Evolutionary conservation across 1,140 invertebrate species (phyloP).

Genomic region (Drosophila sp.): DNA sequence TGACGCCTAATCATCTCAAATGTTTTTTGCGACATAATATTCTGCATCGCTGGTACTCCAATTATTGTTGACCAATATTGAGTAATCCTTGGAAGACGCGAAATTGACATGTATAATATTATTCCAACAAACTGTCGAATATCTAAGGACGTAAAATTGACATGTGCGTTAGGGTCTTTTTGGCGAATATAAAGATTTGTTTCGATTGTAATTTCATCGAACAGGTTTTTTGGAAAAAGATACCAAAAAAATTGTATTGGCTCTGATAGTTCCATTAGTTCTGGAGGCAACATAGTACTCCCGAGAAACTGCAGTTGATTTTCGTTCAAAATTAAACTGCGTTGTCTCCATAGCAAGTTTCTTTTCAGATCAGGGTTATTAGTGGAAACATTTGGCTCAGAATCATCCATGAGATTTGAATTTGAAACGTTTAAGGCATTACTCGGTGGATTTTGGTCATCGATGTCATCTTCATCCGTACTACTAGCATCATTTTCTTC

Average conservation of each 20-base stretch:
- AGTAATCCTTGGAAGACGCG: constrained; percentile 15
- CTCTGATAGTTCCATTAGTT: constrained; percentile 12
- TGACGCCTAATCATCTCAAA: constrained; percentile 23
- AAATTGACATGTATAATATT: constrained; percentile 18
- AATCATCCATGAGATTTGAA: constrained; percentile 1
- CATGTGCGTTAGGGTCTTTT: constrained; percentile 18
- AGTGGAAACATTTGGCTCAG: constrained; percentile 1
- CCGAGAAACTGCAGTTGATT: constrained; percentile 14
- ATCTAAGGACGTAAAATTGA: constrained; percentile 24
- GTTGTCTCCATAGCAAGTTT: constrained; percentile 22
- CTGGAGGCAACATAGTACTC: constrained; percentile 23
- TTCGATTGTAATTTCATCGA: constrained; percentile 26
- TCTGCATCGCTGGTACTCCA: constrained; percentile 23
- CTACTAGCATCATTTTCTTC: constrained; percentile 1
- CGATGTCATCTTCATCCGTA: background rate
- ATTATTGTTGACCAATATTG: constrained; percentile 24
- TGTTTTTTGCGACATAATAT: constrained; percentile 31
- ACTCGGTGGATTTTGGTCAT: constrained; percentile 9
- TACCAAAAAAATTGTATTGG: constrained; percentile 7
- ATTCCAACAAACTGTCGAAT: constrained; percentile 29
- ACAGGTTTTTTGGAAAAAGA: constrained; percentile 20
- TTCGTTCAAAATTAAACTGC: constrained; percentile 16
- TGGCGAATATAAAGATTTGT: constrained; percentile 31
- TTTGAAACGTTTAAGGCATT: constrained; percentile 2
- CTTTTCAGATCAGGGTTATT: constrained; percentile 11